Percentiles rank a stretch among this genome's conserved stretches.
Evolutionary conservation across 2,797 vertebrate species (phyloP).

Genomic region (Coendou prehensilis): DNA sequence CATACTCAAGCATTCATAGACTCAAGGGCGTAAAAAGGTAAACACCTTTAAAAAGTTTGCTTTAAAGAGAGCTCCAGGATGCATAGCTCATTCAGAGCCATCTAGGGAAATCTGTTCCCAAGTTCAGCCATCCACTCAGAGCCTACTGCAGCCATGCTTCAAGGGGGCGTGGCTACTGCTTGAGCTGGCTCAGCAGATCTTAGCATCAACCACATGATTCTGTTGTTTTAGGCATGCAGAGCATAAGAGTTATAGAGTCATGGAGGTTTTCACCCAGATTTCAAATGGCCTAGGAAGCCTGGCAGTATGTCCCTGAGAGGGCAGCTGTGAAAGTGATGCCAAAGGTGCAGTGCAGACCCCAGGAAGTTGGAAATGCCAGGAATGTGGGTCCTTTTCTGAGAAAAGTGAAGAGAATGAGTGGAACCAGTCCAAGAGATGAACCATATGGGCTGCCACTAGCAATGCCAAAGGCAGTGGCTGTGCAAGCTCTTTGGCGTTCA

Average conservation of each 20-base stretch:
- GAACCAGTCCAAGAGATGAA: neutral
- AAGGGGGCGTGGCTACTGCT: neutral
- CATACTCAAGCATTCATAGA: neutral
- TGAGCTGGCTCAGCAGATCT: neutral
- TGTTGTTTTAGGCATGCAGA: neutral
- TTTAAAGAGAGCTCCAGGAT: neutral
- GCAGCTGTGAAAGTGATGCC: neutral
- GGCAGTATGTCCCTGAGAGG: neutral
- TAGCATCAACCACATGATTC: neutral
- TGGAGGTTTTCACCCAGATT: neutral
- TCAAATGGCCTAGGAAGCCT: neutral
- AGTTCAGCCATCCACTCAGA: neutral
- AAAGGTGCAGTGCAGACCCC: neutral
- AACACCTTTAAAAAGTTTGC: neutral
- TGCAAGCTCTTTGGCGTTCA: neutral
- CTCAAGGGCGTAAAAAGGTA: neutral
- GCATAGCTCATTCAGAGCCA: neutral
- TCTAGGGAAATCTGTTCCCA: neutral
- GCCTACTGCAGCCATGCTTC: neutral
- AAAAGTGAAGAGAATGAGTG: neutral
- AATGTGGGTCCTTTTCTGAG: neutral
- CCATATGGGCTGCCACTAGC: neutral
- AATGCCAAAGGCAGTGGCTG: neutral
- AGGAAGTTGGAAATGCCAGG: neutral
- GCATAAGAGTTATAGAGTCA: neutral